These are phyloP conservation scores for Microplitis manilae DNA, from an alignment of 2,888 invertebrate species.

Conservation along the genomic window DNA sequence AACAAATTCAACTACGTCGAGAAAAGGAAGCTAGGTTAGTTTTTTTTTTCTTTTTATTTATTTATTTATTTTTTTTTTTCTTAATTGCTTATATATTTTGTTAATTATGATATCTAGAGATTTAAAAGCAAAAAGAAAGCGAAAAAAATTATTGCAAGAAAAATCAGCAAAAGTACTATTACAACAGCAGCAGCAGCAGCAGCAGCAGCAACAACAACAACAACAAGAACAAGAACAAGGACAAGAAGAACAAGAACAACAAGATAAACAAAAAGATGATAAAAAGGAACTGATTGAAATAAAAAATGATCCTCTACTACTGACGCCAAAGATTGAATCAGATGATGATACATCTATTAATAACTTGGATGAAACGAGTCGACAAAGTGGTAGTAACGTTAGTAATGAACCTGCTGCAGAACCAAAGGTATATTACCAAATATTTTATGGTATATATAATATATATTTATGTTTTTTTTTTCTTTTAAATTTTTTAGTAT, in stretches of 20 bases:
- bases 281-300: background rate
- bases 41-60: background rate
- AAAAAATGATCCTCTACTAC: background rate
- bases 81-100: conserved; percentile 1
- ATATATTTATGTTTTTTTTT: conserved; percentile 40
- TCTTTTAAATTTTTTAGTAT: conserved; percentile 67
- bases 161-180: conserved; percentile 56
- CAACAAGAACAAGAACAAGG: conserved; percentile 61
- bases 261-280: conserved; percentile 53
- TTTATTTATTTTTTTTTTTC: background rate
- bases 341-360: conserved; percentile 64
- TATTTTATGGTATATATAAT: background rate
- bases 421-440: conserved; percentile 14
- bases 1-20: conserved; percentile 60
- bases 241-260: conserved; percentile 37
- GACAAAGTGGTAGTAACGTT: conserved; percentile 48
- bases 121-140: conserved; percentile 65
- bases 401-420: background rate
- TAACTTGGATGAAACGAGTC: conserved; percentile 61
- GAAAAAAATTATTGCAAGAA: conserved; percentile 66
- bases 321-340: conserved; percentile 55
- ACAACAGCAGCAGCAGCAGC: conserved; percentile 62
- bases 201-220: conserved; percentile 60
- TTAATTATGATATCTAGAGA: conserved; percentile 55
- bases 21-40: conserved; percentile 65